Evolutionary conservation across 2,888 invertebrate species (phyloP), one percentile per base, ranked within the genome.

Genomic region (Morpho achilles): DNA sequence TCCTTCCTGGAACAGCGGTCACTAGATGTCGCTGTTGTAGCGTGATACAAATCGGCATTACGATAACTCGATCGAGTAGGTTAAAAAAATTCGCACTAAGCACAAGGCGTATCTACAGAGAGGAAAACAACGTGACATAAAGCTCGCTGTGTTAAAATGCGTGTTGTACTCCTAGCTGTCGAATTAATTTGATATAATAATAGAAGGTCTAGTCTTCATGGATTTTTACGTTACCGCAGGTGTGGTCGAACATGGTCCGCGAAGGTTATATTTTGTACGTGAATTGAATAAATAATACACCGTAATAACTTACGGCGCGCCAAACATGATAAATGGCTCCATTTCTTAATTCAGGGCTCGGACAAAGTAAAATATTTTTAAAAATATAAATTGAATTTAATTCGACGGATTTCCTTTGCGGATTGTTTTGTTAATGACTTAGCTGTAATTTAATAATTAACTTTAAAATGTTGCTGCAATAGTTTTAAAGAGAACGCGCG

Each of bases 241-340:
- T 75, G 75, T 69, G 69, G 68, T 66, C 44, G 50, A 58, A 62
- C 68, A 66, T 64, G 72, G 71, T 65, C 69, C 64, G 70, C 67
- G 73, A 77, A 79, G 79, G 80, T 69, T 74, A 67, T 51, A 68
- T 70, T 69, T 68, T 67, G 67, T 70, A 67, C 77, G 79, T 69
- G 77, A 58, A 59, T 61, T 42, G 77, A 75, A 78, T 80, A 71
- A 69, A 61, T 77, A 76, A 78, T 65, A 64, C 62, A 58, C 64
- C 64, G 67, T 62, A 68, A 71, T 65, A 56, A 53, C 70, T 70
- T 59, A 56, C 53, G 50, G 53, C 49, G 54, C 16, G 9, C 45
- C 58, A 56, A 59, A 62, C 56, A 50, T 50, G 61, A 59, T 56
- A 60, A 58, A 57, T 55, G 49, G 46, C 40, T 59, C 50, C 45